Conservation (phyloP, 1,140 invertebrate species). For the Cotesia chilonis region DNA sequence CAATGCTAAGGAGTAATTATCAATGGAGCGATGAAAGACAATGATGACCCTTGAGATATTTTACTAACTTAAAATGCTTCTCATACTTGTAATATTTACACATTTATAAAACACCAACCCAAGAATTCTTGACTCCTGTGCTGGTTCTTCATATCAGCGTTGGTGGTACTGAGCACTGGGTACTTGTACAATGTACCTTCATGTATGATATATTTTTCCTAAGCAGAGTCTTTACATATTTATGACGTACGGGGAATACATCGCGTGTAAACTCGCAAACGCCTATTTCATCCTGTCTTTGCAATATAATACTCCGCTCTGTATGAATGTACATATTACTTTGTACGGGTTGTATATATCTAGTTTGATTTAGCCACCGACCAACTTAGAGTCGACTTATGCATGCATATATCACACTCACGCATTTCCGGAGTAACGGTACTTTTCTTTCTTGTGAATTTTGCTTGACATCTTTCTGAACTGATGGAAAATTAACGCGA, state of each 20-base stretch:
- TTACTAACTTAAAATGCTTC: not conserved
- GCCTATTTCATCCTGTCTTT: constrained; percentile 24
- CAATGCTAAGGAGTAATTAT: not conserved
- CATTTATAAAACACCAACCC: not conserved
- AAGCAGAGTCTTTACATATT: constrained; percentile 18
- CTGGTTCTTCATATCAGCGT: too few species aligned
- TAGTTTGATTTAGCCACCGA: constrained; percentile 8
- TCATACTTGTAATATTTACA: constrained; percentile 3
- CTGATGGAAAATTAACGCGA: too few species aligned
- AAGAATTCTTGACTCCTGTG: too few species aligned
- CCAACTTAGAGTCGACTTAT: not conserved
- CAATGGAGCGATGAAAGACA: constrained; percentile 9
- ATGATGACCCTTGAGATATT: constrained; percentile 25
- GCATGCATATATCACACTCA: constrained; percentile 3
- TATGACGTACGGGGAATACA: constrained; percentile 20
- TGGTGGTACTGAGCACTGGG: too few species aligned
- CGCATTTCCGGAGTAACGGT: constrained; percentile 6
- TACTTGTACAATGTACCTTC: not conserved
- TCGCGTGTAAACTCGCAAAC: constrained; percentile 18
- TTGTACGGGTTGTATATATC: not conserved
- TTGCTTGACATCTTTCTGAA: too few species aligned
- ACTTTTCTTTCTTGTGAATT: too few species aligned
- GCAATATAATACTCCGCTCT: not conserved
- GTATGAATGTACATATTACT: not conserved
- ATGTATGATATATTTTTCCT: constrained; percentile 6